A percentile compares a stretch with the other conserved stretches of the same genome.
Evolutionary conservation across 2,888 invertebrate species (phyloP).

Genomic region (Melieria crassipennis): DNA sequence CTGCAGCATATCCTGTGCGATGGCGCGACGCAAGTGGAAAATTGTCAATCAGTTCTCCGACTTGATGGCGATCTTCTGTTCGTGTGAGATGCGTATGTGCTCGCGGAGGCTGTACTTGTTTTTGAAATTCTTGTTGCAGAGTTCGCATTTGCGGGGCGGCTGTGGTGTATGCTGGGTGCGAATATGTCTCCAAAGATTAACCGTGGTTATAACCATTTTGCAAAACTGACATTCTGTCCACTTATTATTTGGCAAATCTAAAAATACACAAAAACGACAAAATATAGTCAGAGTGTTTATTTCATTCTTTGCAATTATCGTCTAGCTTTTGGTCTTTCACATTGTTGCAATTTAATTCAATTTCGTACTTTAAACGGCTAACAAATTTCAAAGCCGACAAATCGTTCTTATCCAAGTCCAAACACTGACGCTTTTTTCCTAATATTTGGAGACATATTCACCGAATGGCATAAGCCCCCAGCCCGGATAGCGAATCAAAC

Average conservation of each 20-base stretch:
- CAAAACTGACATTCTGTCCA: conserved; percentile 68
- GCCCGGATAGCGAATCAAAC: too few relatives aligned
- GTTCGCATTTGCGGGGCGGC: conserved; percentile 65
- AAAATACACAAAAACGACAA: conserved; percentile 62
- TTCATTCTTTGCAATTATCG: too few relatives aligned
- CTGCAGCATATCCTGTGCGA: conserved; percentile 35
- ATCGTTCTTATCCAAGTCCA: conserved; percentile 11
- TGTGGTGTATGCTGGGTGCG: conserved; percentile 67
- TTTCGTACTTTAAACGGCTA: conserved; percentile 13
- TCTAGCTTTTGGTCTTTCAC: too few relatives aligned
- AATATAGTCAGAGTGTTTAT: conserved; percentile 39
- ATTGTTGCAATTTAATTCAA: neutral
- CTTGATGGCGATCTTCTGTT: conserved; percentile 62
- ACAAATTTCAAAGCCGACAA: too few relatives aligned
- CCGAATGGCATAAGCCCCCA: conserved; percentile 34
- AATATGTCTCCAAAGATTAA: conserved; percentile 67
- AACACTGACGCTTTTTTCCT: conserved; percentile 4
- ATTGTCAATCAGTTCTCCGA: conserved; percentile 60
- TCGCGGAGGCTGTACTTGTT: conserved; percentile 66
- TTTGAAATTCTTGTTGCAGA: conserved; percentile 67
- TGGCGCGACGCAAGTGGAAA: conserved; percentile 46
- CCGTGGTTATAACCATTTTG: conserved; percentile 67
- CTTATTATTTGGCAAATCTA: conserved; percentile 67
- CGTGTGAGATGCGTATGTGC: conserved; percentile 66
- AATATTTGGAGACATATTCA: conserved; percentile 66